phyloP scores from a whole-genome alignment of 2,797 vertebrate genomes.

The Arctocebus calabarensis region DNA sequence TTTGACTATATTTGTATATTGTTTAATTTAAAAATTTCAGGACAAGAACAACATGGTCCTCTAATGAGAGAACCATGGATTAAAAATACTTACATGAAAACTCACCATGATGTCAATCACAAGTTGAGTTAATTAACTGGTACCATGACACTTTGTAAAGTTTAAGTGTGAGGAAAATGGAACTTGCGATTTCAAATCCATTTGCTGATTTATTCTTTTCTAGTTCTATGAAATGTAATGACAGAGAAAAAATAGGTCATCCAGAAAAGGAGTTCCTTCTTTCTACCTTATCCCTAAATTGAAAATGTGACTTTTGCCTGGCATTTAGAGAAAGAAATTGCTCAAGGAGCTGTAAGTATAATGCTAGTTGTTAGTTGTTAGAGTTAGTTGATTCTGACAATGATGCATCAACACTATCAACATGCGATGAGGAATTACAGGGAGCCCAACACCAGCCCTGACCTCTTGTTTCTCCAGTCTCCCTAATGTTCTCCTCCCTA shows the following conservation, averaged over 20 bases:
- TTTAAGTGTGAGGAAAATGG: slow-evolving; percentile 68
- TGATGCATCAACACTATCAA: neutral
- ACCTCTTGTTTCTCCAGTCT: accelerated
- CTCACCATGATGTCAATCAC: slow-evolving; percentile 49
- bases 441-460: accelerated
- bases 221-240: slow-evolving; percentile 58
- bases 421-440: accelerated
- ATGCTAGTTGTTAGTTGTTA: too few relatives aligned
- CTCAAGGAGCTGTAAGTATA: neutral
- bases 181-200: slow-evolving; percentile 68
- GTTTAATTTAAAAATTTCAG: slow-evolving; percentile 23
- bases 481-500: neutral
- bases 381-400: neutral
- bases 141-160: slow-evolving; percentile 56
- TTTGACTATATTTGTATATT: neutral
- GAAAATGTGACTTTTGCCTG: neutral
- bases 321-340: neutral
- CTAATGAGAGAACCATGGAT: slow-evolving; percentile 15
- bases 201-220: slow-evolving; percentile 60
- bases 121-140: slow-evolving; percentile 64
- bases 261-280: neutral
- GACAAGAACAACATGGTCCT: slow-evolving; percentile 28
- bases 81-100: slow-evolving; percentile 27
- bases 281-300: neutral
- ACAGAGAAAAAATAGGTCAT: neutral